Evolutionary conservation across 2,113 vertebrate species (phyloP).

Genomic region (Irena cyanogastra): DNA sequence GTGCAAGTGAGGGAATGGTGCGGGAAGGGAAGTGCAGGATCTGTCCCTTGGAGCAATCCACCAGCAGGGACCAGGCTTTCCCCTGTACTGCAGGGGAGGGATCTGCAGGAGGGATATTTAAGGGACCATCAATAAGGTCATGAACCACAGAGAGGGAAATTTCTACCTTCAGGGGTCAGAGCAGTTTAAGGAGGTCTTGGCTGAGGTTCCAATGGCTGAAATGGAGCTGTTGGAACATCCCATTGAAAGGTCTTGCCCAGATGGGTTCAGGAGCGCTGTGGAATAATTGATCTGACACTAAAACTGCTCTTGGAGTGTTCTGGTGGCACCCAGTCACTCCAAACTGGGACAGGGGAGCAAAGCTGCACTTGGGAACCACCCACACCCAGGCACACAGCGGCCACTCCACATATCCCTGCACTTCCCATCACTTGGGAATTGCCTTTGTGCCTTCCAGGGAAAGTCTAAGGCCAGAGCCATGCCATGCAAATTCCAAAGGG

Average conservation of each 20-base stretch:
- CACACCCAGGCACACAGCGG: background rate
- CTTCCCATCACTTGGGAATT: background rate
- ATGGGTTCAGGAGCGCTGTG: background rate
- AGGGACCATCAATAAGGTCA: background rate
- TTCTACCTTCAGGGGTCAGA: background rate
- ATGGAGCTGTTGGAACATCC: background rate
- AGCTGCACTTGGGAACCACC: background rate
- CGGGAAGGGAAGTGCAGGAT: background rate
- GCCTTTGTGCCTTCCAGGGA: background rate
- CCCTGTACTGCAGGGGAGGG: fast-evolving
- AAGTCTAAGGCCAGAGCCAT: background rate
- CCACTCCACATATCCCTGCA: background rate
- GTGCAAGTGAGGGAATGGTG: background rate
- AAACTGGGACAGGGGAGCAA: background rate
- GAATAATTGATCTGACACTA: background rate
- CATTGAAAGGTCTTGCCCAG: background rate
- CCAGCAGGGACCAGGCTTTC: background rate
- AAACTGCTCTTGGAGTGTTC: background rate
- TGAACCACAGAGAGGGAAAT: background rate
- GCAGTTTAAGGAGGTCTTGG: background rate
- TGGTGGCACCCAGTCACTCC: background rate
- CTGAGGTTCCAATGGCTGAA: background rate
- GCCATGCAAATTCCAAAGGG: background rate
- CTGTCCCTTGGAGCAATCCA: background rate
- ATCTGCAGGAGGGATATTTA: background rate